Base-by-base conservation (phyloP, 2,113 vertebrate species). In the Ceyx margarethae region DNA sequence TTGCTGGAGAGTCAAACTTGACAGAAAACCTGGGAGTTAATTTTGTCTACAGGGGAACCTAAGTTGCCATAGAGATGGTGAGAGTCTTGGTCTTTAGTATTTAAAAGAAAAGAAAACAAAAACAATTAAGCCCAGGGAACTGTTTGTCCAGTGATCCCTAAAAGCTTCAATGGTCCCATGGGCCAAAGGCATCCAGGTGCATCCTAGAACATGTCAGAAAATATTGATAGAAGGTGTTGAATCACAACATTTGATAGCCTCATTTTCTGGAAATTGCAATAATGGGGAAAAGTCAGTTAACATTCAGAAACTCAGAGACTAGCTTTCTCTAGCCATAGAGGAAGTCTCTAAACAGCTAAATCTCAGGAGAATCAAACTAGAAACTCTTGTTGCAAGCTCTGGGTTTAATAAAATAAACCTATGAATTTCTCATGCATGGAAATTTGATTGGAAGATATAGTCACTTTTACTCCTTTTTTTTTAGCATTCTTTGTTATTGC, bases 1-100 rank as follows among this genome's bases (percentile, higher is more conserved):
- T 61, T 87, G 35, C 51, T 68, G 37, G 45, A 86, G 51, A 81
- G 21, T 80, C 76, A 73, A 89, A 86, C 51, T 86, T 93, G 73
- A 90, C 65, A 78, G 53, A 74, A 88, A 91, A 83, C 23, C 33
- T 84, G 77, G 26, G 35, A 95, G 61, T 51, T 71, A 56, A 75
- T 81, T 93, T 91, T 92, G 57, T 78, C 86, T 81, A 8, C 45
- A 46, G 80, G 48, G 35, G 35, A 89, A 89, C 89, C 56, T 78
- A 84, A 74, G 15, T 81, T 93, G 29, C 48, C 45, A 75, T 58
- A 50, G 76, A 85, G 40, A 83, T 83, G 10, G 11, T 61, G 56
- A 65, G 67, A 82, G 4, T 29, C 56, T 43, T 85, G 29, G 14
- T 25, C 31, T 23, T 60, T 81, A 51, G 46, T 37, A 87, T 57